Evolutionary conservation across 2,888 invertebrate species (phyloP), one percentile per base, ranked within the genome.

Genomic region (Osmoderma eremita): DNA sequence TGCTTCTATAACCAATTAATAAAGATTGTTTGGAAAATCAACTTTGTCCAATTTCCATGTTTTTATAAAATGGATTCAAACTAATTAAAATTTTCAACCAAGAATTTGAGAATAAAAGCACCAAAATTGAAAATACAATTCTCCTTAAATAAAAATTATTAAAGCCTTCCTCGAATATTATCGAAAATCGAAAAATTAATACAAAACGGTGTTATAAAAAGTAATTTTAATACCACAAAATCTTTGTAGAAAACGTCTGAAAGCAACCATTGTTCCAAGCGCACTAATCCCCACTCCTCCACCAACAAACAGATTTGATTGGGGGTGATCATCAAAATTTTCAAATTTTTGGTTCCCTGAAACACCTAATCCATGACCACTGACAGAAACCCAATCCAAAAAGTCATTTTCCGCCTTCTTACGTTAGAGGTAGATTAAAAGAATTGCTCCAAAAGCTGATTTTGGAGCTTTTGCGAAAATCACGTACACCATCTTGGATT

Each of bases 241-340:
- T 24, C 12, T 41, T n/a, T 17, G n/a, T 53, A 56, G 41, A 56
- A 41, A 41, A 8, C 41, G 41, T 39, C 56, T 20, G 6, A 8
- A 39, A 41, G 3, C 41, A 22, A 1, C 41, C 20, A 56, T 18
- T 12, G 56, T 39, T 20, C 6, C 18, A 39, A 41, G 5, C n/a
- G 12, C 13, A 56, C 41, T 56, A 22, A 56, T 56, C 56, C 56
- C 56, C 41, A 56, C 56, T 56, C 39, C 10, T 30, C 1, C 6
- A 4, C n/a, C 5, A 39, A 13, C 13, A 22, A 22, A 22, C n/a
- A 20, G 22, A 20, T 41, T 20, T 20, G 4, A 13, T 6, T 12
- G 24, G 50, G 50, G 50, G 24, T 13, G 22, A 56, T 56, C 22
- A n/a, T n/a, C 10, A 22, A 56, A 39, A 41, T 22, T 20, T 41